Conservation (phyloP, 2,113 vertebrate species). For the Anthoscopus minutus region DNA sequence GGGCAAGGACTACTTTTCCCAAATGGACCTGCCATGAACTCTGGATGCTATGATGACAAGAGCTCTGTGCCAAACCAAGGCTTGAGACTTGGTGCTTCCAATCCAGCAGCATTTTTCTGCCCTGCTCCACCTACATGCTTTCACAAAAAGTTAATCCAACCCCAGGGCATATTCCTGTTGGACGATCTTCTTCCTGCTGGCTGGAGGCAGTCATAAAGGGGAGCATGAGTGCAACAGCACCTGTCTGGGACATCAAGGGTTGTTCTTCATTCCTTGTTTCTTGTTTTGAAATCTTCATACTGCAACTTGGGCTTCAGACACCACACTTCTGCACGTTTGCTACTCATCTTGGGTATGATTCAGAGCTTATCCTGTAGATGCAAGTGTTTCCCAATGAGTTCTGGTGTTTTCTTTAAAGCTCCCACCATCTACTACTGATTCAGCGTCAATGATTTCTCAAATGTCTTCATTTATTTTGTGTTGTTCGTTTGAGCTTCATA, state of each 20-base stretch:
- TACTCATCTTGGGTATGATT: neutral
- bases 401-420: neutral
- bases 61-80: neutral
- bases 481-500: neutral
- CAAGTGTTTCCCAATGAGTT: neutral
- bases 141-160: neutral
- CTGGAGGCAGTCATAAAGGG: neutral
- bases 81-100: neutral
- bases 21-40: rapidly evolving
- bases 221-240: neutral
- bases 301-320: neutral
- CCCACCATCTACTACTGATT: neutral
- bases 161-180: neutral
- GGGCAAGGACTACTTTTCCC: neutral
- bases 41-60: neutral
- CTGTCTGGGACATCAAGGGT: neutral
- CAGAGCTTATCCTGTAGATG: neutral
- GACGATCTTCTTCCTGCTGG: neutral
- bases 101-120: neutral
- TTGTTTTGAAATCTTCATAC: neutral
- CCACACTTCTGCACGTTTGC: neutral
- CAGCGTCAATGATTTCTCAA: neutral
- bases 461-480: neutral
- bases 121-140: neutral
- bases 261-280: neutral